A percentile compares a stretch with the other conserved stretches of the same genome.
phyloP scores from a whole-genome alignment of 2,797 vertebrate genomes.

The Bothrops alternatus region DNA sequence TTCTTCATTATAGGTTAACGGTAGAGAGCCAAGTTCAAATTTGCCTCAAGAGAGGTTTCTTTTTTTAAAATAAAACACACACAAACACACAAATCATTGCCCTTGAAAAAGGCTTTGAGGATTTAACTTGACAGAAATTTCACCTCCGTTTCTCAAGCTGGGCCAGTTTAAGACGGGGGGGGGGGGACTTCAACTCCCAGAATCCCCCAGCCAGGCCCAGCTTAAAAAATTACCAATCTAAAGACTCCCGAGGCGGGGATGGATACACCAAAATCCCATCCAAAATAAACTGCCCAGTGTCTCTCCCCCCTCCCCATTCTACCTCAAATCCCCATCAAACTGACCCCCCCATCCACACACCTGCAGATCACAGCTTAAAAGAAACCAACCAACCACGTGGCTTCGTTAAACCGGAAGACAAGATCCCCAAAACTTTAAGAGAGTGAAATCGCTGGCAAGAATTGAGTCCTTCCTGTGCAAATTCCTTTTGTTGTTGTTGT shows the following conservation, averaged over 20 bases:
- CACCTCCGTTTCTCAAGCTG: neutral
- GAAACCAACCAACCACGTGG: neutral
- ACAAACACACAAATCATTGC: neutral
- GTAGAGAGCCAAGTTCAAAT: neutral
- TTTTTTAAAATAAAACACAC: neutral
- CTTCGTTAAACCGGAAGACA: neutral
- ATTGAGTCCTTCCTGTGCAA: neutral
- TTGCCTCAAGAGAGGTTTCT: neutral
- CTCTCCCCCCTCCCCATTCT: neutral
- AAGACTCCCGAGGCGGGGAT: neutral
- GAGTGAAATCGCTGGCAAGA: neutral
- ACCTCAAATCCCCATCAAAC: neutral
- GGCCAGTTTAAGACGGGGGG: neutral
- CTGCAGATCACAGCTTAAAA: neutral
- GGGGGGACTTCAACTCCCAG: neutral
- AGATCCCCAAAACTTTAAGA: neutral
- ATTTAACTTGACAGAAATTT: neutral
- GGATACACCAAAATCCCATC: neutral
- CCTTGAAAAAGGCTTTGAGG: neutral
- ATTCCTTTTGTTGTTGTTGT: neutral
- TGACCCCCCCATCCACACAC: neutral
- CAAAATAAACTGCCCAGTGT: neutral
- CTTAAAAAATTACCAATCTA: neutral
- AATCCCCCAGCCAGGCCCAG: neutral
- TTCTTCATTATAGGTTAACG: neutral